Evolutionary conservation across 2,113 vertebrate genomes (phyloP), one percentile per base, ranked within the genome.

Genomic region (Dromas ardeola): DNA sequence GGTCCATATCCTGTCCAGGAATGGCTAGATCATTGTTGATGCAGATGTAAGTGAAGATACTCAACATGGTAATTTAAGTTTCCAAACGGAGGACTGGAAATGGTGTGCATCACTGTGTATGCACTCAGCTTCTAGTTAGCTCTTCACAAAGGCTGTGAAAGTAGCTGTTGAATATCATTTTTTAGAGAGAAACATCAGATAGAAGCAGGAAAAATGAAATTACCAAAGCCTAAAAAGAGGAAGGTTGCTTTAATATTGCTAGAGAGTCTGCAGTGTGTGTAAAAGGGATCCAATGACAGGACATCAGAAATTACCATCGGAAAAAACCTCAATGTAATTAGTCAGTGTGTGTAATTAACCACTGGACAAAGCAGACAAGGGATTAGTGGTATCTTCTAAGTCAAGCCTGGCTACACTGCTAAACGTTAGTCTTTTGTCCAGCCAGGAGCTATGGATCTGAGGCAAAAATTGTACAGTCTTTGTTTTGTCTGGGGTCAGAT

Each of bases 401-500:
- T 94, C 91, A 96, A 95, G 93, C 27, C 62, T 90, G 86, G 83
- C 52, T 93, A 82, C 74, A 15, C 45, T 63, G 70, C 84, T 93
- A 91, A 94, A 80, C 0, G n/a, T 80, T 90, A 82, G 58, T 76
- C 86, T 93, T 94, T 96, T 91, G 81, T 94, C 71, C 86, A 76
- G 70, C 81, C 89, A 91, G 70, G 67, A 96, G 66, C 70, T 81
- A 58, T 19, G 49, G 36, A 89, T 93, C 3, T 11, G 58, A 90
- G 63, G 63, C 38, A 97, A 85, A 94, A 96, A 55, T 67, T 55
- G 25, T 83, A 66, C 72, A 76, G 87, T 85, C 91, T 91, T 94
- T 97, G 89, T 91, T 95, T 95, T 95, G 93, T 95, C 95, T 96
- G 95, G 82, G 74, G 81, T 97, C 94, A 96, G 84, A 95, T 90